Percentiles rank a stretch among this genome's conserved stretches.
These are phyloP conservation scores for Dioctria rufipes DNA, from an alignment of 2,888 invertebrate genomes.

Conservation along the genomic window DNA sequence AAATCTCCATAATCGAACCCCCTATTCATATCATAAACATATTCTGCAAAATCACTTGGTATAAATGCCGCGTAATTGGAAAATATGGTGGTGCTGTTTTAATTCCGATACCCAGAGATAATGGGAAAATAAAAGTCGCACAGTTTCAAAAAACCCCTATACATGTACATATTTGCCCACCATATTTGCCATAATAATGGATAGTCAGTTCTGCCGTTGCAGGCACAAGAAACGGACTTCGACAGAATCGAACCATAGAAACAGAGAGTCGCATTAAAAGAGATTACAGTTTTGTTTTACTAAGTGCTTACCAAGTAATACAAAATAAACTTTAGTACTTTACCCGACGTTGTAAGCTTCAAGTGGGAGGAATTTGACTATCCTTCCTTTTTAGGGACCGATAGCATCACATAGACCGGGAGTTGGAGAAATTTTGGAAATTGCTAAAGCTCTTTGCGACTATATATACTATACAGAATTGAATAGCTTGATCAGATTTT, in stretches of 20 bases:
- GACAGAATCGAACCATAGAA: not conserved
- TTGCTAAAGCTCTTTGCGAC: slow-evolving; percentile 3
- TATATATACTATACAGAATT: slow-evolving; percentile 20
- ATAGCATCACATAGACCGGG: not conserved
- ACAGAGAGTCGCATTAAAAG: not conserved
- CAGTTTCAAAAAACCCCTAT: not conserved
- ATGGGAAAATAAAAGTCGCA: not conserved
- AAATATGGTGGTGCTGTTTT: slow-evolving; percentile 1
- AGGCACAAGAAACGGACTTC: not conserved
- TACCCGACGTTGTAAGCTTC: slow-evolving; percentile 31
- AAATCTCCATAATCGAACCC: too few species aligned
- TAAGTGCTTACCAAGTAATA: slow-evolving; percentile 43
- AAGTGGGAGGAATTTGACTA: slow-evolving; percentile 14
- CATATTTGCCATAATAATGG: not conserved
- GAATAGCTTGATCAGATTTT: slow-evolving; percentile 44
- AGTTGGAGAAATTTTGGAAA: not conserved
- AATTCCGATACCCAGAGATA: not conserved
- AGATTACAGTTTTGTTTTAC: slow-evolving; percentile 19
- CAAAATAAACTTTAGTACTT: slow-evolving; percentile 40
- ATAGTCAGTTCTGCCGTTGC: not conserved
- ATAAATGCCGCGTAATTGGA: not conserved
- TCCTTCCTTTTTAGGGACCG: not conserved
- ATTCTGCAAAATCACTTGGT: not conserved
- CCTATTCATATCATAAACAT: not conserved
- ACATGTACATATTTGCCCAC: not conserved